Percentiles rank a stretch among this genome's conserved stretches.
phyloP scores from a whole-genome alignment of 2,797 vertebrate species.

The Micropoecilia bifurca region DNA sequence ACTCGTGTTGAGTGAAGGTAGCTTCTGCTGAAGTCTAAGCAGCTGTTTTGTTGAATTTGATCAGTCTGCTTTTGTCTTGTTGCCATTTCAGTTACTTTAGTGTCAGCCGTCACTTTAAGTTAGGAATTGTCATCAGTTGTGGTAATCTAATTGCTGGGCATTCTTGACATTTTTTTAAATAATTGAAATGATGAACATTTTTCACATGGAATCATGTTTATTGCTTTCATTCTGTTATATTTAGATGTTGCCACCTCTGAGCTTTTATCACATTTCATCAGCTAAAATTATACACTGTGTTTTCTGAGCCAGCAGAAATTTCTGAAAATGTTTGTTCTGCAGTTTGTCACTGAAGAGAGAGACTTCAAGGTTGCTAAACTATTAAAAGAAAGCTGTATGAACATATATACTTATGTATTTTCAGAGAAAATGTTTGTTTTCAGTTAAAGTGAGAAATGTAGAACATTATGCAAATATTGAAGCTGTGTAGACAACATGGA shows the following conservation, averaged over 20 bases:
- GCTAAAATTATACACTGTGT: neutral
- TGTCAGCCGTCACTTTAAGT: slow-evolving; percentile 2
- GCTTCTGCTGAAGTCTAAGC: slow-evolving; percentile 22
- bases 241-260: neutral
- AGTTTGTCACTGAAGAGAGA: neutral
- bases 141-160: neutral
- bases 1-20: slow-evolving; percentile 21
- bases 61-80: slow-evolving; percentile 9
- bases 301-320: slow-evolving; percentile 4
- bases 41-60: slow-evolving; percentile 30
- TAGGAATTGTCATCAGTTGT: slow-evolving; percentile 14
- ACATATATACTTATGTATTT: neutral
- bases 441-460: neutral
- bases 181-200: slow-evolving; percentile 6
- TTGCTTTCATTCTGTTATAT: neutral
- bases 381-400: neutral
- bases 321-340: neutral
- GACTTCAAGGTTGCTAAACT: neutral
- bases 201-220: slow-evolving; percentile 1
- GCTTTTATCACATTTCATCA: neutral
- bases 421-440: neutral
- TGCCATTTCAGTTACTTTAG: slow-evolving; percentile 8
- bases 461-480: neutral
- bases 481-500: neutral
- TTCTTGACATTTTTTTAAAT: neutral